Conservation (phyloP, 2,888 invertebrate genomes). For the Ametastegia equiseti region DNA sequence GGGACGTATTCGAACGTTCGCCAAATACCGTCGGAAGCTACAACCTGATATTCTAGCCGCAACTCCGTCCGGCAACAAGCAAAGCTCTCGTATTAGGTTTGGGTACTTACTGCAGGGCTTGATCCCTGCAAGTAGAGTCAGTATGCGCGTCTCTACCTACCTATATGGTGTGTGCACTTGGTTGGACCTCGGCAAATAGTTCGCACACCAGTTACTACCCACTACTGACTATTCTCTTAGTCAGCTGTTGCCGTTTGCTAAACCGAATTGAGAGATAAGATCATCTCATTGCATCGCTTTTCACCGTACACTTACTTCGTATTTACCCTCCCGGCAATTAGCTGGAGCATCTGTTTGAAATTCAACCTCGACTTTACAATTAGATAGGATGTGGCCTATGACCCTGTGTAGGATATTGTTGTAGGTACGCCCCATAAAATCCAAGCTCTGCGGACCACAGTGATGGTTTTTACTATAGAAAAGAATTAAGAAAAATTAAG, state of each 20-base stretch:
- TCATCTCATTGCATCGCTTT: neutral
- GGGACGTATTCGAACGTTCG: neutral
- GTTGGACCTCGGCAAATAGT: neutral
- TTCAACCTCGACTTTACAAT: conserved; percentile 3
- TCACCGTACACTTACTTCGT: neutral
- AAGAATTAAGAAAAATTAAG: neutral
- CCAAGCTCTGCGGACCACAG: neutral
- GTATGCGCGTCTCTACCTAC: neutral
- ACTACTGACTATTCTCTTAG: conserved; percentile 13
- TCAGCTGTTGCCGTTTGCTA: neutral
- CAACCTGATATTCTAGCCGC: neutral
- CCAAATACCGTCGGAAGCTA: neutral
- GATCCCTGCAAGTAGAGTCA: neutral
- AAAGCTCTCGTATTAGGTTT: neutral
- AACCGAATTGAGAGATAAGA: conserved; percentile 14
- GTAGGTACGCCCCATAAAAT: neutral
- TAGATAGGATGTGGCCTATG: neutral
- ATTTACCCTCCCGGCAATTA: neutral
- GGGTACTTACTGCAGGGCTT: neutral
- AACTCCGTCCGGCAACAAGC: neutral
- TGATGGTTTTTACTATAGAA: neutral
- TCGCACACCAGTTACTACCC: neutral
- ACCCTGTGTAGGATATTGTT: neutral
- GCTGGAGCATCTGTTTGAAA: conserved; percentile 12
- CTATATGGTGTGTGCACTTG: neutral